phyloP scores from a whole-genome alignment of 2,888 invertebrate species.

The Listrodromus nycthemerus region DNA sequence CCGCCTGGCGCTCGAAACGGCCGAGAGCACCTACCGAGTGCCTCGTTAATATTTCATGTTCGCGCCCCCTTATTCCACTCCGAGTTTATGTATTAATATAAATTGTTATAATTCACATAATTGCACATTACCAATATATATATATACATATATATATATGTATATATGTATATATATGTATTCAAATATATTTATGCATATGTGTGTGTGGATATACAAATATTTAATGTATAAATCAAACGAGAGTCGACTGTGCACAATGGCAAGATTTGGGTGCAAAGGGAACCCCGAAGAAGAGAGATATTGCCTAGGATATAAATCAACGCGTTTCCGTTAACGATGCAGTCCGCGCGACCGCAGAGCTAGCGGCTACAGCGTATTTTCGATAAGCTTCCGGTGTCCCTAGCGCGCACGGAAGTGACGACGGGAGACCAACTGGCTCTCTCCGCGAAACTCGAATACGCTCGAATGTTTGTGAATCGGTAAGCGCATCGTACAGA shows the following conservation, averaged over 20 bases:
- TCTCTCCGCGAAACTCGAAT: not conserved
- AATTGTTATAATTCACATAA: slow-evolving; percentile 63
- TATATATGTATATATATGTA: not conserved
- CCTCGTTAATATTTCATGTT: slow-evolving; percentile 63
- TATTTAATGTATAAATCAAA: slow-evolving; percentile 8
- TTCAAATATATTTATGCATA: not conserved
- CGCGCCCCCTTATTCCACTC: slow-evolving; percentile 38
- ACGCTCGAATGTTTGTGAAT: not conserved
- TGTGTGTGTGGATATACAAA: not conserved
- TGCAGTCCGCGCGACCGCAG: slow-evolving; percentile 10
- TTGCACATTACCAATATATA: slow-evolving; percentile 59
- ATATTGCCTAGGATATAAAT: slow-evolving; percentile 40
- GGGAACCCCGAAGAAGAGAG: not conserved
- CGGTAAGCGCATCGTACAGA: not conserved
- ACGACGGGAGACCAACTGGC: slow-evolving; percentile 4
- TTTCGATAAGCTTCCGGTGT: slow-evolving; percentile 60
- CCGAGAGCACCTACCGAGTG: slow-evolving; percentile 8
- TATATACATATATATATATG: slow-evolving; percentile 22
- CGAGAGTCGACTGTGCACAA: slow-evolving; percentile 19
- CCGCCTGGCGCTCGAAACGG: slow-evolving; percentile 20
- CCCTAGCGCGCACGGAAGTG: slow-evolving; percentile 21
- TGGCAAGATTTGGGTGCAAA: slow-evolving; percentile 24
- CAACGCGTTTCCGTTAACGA: slow-evolving; percentile 43
- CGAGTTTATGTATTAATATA: slow-evolving; percentile 62
- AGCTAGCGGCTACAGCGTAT: slow-evolving; percentile 45